Conservation (phyloP, 2,888 invertebrate species). For the Temnothorax rugatulus region DNA sequence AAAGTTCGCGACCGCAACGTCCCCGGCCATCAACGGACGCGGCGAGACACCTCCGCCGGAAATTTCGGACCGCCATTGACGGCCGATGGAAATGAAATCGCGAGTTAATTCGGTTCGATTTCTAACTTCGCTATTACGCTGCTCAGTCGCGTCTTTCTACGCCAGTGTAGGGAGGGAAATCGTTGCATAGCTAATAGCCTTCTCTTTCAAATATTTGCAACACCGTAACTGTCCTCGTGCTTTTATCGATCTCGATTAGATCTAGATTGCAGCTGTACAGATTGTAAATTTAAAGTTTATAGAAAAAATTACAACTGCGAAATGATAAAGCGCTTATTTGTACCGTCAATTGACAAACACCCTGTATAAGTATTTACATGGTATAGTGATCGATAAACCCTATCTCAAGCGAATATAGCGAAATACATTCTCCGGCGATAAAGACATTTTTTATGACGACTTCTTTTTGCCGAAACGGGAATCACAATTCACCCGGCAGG, state of each 20-base stretch:
- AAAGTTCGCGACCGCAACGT: conserved; percentile 74
- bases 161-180: background rate
- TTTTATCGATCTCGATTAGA: background rate
- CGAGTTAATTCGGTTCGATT: conserved; percentile 73
- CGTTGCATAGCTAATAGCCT: background rate
- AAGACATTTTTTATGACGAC: conserved; percentile 53
- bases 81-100: conserved; percentile 68
- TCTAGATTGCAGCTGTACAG: background rate
- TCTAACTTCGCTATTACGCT: conserved; percentile 66
- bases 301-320: background rate
- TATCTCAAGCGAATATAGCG: background rate
- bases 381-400: conserved; percentile 41
- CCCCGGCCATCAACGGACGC: conserved; percentile 18
- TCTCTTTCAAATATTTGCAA: conserved; percentile 9
- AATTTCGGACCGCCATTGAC: conserved; percentile 62
- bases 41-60: conserved; percentile 56
- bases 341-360: background rate
- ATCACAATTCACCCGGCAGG: conserved; percentile 54
- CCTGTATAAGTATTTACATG: conserved; percentile 20
- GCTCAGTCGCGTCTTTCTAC: conserved; percentile 53
- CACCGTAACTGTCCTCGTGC: background rate
- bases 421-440: conserved; percentile 38
- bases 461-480: conserved; percentile 49
- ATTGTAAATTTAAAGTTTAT: background rate
- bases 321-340: background rate